A percentile compares a stretch with the other conserved stretches of the same genome.
Conservation (phyloP, 2,797 vertebrate species). For the Semotilus atromaculatus region DNA sequence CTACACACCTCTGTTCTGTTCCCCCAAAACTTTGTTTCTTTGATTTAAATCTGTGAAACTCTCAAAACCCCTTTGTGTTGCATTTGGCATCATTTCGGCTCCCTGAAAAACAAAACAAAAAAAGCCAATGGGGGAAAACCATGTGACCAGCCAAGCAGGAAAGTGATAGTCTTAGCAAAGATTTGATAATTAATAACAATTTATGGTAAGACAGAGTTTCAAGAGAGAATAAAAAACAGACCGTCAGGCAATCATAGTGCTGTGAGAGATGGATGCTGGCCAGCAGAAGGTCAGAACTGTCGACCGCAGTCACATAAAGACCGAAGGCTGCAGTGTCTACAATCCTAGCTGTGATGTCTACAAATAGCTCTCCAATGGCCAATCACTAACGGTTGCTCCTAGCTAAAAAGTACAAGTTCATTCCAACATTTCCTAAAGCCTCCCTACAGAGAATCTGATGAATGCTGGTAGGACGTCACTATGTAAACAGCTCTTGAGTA, state of each 20-base stretch:
- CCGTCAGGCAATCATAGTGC: slow-evolving; percentile 51
- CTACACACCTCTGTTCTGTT: slow-evolving; percentile 25
- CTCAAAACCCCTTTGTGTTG: slow-evolving; percentile 59
- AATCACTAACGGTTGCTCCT: slow-evolving; percentile 57
- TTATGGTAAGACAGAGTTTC: slow-evolving; percentile 47
- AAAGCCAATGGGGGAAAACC: slow-evolving; percentile 32
- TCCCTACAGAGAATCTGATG: slow-evolving; percentile 54
- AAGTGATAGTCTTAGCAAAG: slow-evolving; percentile 60
- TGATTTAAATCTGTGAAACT: slow-evolving; percentile 62
- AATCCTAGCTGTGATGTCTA: slow-evolving; percentile 55
- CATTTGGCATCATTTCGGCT: slow-evolving; percentile 53
- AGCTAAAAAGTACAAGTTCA: slow-evolving; percentile 47
- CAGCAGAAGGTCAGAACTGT: slow-evolving; percentile 52
- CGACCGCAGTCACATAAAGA: slow-evolving; percentile 31
- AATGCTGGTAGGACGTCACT: slow-evolving; percentile 55
- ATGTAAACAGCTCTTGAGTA: slow-evolving; percentile 61
- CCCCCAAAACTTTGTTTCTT: slow-evolving; percentile 55
- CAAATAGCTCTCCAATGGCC: slow-evolving; percentile 54
- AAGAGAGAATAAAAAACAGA: slow-evolving; percentile 53
- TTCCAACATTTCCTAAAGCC: slow-evolving; percentile 42
- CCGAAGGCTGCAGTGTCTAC: slow-evolving; percentile 48
- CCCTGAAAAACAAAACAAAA: slow-evolving; percentile 41
- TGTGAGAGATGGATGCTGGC: slow-evolving; percentile 55
- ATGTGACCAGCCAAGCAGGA: slow-evolving; percentile 45
- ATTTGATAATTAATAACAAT: slow-evolving; percentile 62